Evolutionary conservation across 2,888 invertebrate species (phyloP), one percentile per base, ranked within the genome.

Genomic region (Drosophila greeni): DNA sequence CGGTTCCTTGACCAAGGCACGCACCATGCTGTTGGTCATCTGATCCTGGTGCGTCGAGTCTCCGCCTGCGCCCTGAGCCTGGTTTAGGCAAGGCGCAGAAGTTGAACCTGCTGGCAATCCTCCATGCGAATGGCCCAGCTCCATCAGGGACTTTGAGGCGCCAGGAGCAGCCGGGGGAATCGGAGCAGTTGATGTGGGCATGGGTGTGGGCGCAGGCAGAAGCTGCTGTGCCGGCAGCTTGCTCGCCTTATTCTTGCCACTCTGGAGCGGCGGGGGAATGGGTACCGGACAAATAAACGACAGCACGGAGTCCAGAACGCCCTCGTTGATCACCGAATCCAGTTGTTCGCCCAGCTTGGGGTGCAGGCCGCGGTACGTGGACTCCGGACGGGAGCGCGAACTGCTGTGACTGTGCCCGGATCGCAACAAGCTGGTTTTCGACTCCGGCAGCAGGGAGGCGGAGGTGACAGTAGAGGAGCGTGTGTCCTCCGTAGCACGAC

Each of bases 281-380:
- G 85, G 84, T 7, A 85, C 74, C 85, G 68, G 91, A 86, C 54
- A 92, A 72, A 95, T 90, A 83, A 95, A 95, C 0, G 95, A 94
- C 48, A 95, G 87, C 59, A 96, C 93, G 0, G 95, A 95, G 88
- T 96, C 96, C 49, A 95, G 88, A 65, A 96, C 91, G 12, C 95
- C 95, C 89, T 95, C 95, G 48, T 94, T 93, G 68, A 96, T 91
- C 1, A 95, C 92, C 89, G 95, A 86, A 58, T 89, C 86, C 31
- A 89, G 67, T 69, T 88, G 88, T 26, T 86, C 85, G 12, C 66
- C 80, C 8, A 89, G 70, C 33, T 85, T 82, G 1, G 87, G 86
- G 81, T 89, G 87, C 39, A 89, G 66, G 14, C 77, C 81, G n/a
- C 49, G 56, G 29, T 57, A 60, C 29, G 36, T 59, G 23, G 59